Evolutionary conservation across 2,888 invertebrate species (phyloP).

Genomic region (Cerceris ruficornis): DNA sequence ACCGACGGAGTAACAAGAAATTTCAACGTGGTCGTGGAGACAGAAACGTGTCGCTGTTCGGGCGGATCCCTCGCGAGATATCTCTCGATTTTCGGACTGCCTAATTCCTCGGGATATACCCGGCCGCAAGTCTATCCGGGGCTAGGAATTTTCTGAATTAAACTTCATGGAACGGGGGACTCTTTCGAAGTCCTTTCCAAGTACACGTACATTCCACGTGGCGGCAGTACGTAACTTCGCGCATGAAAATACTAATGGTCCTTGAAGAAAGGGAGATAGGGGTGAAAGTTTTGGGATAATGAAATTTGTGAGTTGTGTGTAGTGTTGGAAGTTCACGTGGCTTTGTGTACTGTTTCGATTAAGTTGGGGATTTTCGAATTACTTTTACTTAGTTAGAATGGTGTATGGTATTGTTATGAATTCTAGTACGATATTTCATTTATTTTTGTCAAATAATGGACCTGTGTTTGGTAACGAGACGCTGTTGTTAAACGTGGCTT

Average conservation of each 20-base stretch:
- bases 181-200: background rate
- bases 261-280: background rate
- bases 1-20: constrained; percentile 32
- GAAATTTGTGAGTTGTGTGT: too few relatives aligned
- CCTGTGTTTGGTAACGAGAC: too few relatives aligned
- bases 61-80: constrained; percentile 14
- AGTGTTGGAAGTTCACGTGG: too few relatives aligned
- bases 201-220: background rate
- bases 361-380: too few relatives aligned
- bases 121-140: background rate
- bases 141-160: constrained; percentile 11
- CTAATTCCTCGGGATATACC: constrained; percentile 26
- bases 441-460: too few relatives aligned
- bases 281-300: too few relatives aligned
- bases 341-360: too few relatives aligned
- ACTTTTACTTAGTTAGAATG: too few relatives aligned
- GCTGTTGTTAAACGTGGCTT: too few relatives aligned
- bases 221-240: background rate
- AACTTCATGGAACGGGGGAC: background rate
- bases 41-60: constrained; percentile 11
- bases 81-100: constrained; percentile 33
- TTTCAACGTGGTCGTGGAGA: constrained; percentile 18
- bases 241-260: background rate
- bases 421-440: too few relatives aligned
- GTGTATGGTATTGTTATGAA: too few relatives aligned